Base-by-base conservation (phyloP, 2,888 invertebrate species). In the Strigamia maritima region DNA sequence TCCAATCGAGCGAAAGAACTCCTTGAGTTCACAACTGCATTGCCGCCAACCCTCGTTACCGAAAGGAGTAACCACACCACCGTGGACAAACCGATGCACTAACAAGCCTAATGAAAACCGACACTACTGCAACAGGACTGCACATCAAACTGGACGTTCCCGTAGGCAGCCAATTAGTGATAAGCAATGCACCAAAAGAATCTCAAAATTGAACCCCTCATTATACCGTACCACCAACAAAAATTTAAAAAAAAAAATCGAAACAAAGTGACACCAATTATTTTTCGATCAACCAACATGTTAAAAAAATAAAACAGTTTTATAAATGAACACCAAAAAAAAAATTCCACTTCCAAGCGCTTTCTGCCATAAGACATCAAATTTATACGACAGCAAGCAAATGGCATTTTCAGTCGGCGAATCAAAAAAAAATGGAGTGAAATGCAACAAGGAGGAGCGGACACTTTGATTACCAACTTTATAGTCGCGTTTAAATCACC, bases 91-190 rank as follows among this genome's bases (percentile, higher is more conserved):
- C 70, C 70, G 28, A 70, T 28, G 70, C 70, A 70, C 70, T 70
- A 70, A 70, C 70, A 70, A 70, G 70, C 70, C 70, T 70, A 70
- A 70, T 70, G 70, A 70, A 70, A 70, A 70, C 70, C 70, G 70
- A 70, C 70, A 28, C 70, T 28, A 70, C 28, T 70, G 70, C 70
- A 16, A 70, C 26, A 10, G 70, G 28, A 70, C 70, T 8, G 70
- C 70, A 28, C 70, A 70, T 70, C 70, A 70, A 28, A 70, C 26
- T 70, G 70, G 70, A 70, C 70, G n/a, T 70, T 70, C 70, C 70
- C 70, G 70, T 70, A 70, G 70, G 70, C 70, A 70, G 70, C 70
- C 70, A 70, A 70, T 70, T 70, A 70, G 70, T 70, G 70, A 28
- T 70, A 70, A 70, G 70, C 70, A 70, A 70, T 28, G 54, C 54